Evolutionary conservation across 2,797 vertebrate species (phyloP).

Genomic region (Sebastolobus altivelis): DNA sequence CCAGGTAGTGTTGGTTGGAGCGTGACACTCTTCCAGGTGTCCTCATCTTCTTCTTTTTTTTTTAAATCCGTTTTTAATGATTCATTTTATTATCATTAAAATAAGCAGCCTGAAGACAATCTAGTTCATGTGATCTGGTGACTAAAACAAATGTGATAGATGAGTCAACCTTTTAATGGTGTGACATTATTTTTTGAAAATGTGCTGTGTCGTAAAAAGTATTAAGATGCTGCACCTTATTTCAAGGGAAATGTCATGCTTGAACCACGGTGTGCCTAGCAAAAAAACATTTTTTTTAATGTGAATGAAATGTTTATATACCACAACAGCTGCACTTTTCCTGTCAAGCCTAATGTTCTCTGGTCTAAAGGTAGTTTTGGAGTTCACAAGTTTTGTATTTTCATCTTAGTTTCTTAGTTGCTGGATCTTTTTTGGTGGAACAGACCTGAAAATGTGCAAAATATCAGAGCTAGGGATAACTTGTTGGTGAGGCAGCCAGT

Average conservation of each 20-base stretch:
- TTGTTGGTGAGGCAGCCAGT: neutral
- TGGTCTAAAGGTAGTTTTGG: neutral
- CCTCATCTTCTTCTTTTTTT: too few species aligned
- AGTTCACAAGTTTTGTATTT: neutral
- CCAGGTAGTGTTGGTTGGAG: neutral
- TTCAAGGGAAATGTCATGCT: neutral
- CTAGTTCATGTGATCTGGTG: conserved; percentile 28
- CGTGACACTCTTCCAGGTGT: neutral
- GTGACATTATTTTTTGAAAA: neutral
- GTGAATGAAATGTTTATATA: neutral
- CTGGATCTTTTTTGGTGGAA: neutral
- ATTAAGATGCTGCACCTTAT: conserved; percentile 1
- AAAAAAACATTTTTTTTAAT: neutral
- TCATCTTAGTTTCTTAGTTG: neutral
- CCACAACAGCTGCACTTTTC: neutral
- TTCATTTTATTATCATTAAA: neutral
- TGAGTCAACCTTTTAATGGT: conserved; percentile 13
- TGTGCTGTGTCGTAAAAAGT: neutral
- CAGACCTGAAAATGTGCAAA: neutral
- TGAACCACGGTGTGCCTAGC: neutral
- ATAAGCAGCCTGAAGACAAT: conserved; percentile 1
- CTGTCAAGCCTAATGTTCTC: neutral
- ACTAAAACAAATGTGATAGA: neutral
- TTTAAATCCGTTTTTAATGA: conserved; percentile 12
- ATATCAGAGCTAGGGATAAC: neutral